Base-by-base conservation (phyloP, 2,113 vertebrate species). In the Brachionichthys hirsutus region DNA sequence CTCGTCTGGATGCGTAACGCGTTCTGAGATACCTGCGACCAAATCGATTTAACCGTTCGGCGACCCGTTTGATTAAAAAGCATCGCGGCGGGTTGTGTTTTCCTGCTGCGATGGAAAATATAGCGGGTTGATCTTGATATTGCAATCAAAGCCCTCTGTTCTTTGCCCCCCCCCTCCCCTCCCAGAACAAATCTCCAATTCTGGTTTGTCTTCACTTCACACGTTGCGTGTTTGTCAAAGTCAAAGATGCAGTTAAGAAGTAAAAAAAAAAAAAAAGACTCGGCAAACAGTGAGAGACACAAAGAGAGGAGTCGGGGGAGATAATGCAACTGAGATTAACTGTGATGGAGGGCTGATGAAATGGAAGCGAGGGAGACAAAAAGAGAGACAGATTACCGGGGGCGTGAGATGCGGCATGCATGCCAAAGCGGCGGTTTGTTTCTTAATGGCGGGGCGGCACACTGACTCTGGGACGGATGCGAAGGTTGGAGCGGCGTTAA, bases 361-460 rank as follows among this genome's bases (percentile, higher is more conserved):
- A 69, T 16, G 77, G 61, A 73, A 69, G 76, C 53, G 49, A 69
- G 44, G 48, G 55, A 71, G 56, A 65, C 54, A 73, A 56, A 74
- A 54, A 55, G 61, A 52, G 45, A 80, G 77, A 82, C 68, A 62
- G 75, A 86, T 93, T 92, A 93, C 87, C 91, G 92, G 88, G 70
- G 81, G 71, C 49, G 83, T 75, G 67, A 59, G 84, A 82, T 9
- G 77, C 75, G 84, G 89, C 85, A 92, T 90, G 75, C 85, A 80
- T 83, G 91, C 85, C 85, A 89, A 85, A 90, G 81, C 35, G 64
- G 87, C 86, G 59, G 18, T 40, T 85, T 89, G 87, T 87, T 78
- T 85, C 85, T 83, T 76, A 75, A 85, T 69, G 53, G 86, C 85
- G 63, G 85, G 81, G 56, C 75, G 91, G 89, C 75, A 85, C 55